Evolutionary conservation across 1,140 invertebrate genomes (phyloP).

Genomic region (Holotrichia oblita): DNA sequence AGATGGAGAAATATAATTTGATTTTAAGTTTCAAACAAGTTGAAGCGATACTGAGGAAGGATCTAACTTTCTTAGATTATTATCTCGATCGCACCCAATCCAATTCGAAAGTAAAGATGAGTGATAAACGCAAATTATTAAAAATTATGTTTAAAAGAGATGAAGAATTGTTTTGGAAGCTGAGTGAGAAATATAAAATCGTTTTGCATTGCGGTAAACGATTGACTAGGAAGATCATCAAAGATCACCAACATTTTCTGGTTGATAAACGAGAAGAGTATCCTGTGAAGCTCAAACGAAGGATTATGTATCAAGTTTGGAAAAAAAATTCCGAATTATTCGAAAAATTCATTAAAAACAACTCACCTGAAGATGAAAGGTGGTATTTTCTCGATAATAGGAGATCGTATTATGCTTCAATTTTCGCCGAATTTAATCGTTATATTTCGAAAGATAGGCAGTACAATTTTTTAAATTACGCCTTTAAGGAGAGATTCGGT

Average conservation of each 20-base stretch:
- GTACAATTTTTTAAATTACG: not conserved
- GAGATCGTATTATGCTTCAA: too few species aligned
- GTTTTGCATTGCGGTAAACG: not conserved
- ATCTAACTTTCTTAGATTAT: not conserved
- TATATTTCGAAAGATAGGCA: slow-evolving; percentile 20
- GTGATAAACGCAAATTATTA: not conserved
- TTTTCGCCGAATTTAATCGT: not conserved
- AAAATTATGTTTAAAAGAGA: not conserved
- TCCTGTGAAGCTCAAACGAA: not conserved
- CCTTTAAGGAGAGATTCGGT: slow-evolving; percentile 21
- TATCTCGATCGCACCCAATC: not conserved
- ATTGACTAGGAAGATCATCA: not conserved
- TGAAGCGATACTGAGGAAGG: not conserved
- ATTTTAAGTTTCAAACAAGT: not conserved
- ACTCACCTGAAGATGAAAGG: not conserved
- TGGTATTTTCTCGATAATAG: not conserved
- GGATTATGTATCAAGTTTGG: not conserved
- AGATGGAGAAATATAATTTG: slow-evolving; percentile 33
- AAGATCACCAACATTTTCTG: not conserved
- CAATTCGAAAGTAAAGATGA: not conserved
- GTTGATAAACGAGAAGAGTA: not conserved
- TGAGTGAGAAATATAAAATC: slow-evolving; percentile 7
- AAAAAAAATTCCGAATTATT: not conserved
- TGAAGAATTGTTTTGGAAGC: slow-evolving; percentile 19
- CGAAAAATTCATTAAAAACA: not conserved